Conservation (phyloP, 2,797 vertebrate species). For the Sebastes oblongus region DNA sequence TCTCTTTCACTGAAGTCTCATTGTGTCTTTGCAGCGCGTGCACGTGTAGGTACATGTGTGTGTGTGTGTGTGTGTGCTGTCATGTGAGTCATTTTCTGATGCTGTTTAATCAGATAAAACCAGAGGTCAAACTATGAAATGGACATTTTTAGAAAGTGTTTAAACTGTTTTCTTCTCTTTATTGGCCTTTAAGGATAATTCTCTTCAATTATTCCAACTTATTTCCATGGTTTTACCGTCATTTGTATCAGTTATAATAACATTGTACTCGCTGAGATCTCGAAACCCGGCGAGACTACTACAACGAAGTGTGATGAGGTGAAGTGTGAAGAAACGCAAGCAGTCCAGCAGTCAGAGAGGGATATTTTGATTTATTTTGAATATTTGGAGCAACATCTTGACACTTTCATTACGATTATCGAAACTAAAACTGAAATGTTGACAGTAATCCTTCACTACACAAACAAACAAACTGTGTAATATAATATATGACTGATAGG, state of each 20-base stretch:
- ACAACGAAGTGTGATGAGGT: too few species aligned
- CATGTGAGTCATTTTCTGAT: conserved; percentile 28
- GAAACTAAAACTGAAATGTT: neutral
- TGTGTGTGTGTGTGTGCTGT: neutral
- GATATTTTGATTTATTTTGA: fast-evolving
- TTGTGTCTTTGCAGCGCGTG: conserved; percentile 45
- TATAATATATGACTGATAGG: neutral
- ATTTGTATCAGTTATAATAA: neutral
- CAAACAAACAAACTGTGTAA: neutral
- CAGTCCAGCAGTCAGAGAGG: too few species aligned
- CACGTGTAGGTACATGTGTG: neutral
- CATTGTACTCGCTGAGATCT: neutral
- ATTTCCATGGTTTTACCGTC: neutral
- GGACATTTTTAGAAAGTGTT: neutral
- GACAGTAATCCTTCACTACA: neutral
- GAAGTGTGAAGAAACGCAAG: too few species aligned
- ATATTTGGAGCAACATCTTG: neutral
- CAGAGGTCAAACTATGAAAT: conserved; percentile 24
- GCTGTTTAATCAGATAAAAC: conserved; percentile 27
- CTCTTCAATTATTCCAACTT: neutral
- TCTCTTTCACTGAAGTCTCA: conserved; percentile 66
- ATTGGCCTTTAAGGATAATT: neutral
- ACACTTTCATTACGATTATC: too few species aligned
- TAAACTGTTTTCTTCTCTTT: neutral
- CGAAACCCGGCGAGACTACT: too few species aligned